Evolutionary conservation across 2,113 vertebrate species (phyloP), one percentile per base, ranked within the genome.

Genomic region (Zingel zingel): DNA sequence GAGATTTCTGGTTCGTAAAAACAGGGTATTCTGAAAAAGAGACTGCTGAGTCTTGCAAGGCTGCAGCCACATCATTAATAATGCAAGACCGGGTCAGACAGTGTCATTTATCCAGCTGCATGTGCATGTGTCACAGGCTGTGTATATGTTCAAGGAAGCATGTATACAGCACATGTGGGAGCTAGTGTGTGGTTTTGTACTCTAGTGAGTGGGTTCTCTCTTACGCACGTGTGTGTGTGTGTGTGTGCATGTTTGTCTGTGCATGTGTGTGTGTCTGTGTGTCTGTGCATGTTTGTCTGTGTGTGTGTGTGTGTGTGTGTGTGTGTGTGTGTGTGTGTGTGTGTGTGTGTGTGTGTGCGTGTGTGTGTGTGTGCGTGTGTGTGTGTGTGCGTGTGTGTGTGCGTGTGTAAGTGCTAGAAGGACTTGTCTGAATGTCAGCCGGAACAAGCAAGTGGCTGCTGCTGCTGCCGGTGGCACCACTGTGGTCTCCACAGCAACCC

Each of bases 401-500:
- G 61, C 33, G 23, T 67, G 64, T 27, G 14, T 6, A n/a, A n/a
- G 23, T 5, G 70, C 71, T 30, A 18, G 58, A 77, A 68, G 81
- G 75, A 59, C 62, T 80, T 71, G 71, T 88, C 82, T 86, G 84
- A 86, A 88, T 89, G 76, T 91, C 79, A 87, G 65, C 58, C 19
- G 45, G 51, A 88, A 86, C 18, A 50, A 86, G 82, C 54, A 2
- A 86, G 79, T 9, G 25, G 79, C 81, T 74, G 82, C 68, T 66
- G 62, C 74, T 43, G 70, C 75, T 39, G 66, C 69, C 62, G 45
- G 25, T 81, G 64, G 57, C 79, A 72, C 75, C 11, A 4, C 73
- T 79, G 74, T 81, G 77, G 84, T 91, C 84, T 83, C 84, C 87
- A 87, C 57, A 69, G 89, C 85, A 85, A 91, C 87, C 74, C 80